Conservation (phyloP, 2,888 invertebrate species). For the Galeruca laticollis region DNA sequence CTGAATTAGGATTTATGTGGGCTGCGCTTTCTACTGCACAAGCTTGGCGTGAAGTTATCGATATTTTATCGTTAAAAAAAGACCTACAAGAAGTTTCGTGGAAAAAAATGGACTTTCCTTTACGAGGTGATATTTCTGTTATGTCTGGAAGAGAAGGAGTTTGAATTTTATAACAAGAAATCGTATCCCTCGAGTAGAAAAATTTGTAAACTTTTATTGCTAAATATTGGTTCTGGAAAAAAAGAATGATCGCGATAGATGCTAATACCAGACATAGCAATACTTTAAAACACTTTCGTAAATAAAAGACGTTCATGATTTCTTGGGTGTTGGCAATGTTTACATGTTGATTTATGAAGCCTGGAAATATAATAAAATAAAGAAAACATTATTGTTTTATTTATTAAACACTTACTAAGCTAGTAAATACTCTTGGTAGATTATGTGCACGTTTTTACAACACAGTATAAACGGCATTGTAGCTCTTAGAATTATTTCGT, state of each 20-base stretch:
- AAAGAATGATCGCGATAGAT: slow-evolving; percentile 19
- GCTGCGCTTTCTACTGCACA: slow-evolving; percentile 80
- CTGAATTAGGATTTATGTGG: slow-evolving; percentile 70
- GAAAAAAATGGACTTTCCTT: slow-evolving; percentile 73
- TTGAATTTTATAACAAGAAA: slow-evolving; percentile 57
- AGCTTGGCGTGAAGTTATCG: slow-evolving; percentile 72
- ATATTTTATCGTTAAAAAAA: slow-evolving; percentile 61
- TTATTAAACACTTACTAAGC: not conserved
- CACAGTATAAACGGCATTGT: too few relatives aligned
- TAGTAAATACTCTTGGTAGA: not conserved
- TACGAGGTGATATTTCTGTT: slow-evolving; percentile 53
- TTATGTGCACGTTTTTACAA: not conserved
- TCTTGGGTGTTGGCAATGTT: not conserved
- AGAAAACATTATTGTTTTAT: not conserved
- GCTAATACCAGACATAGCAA: slow-evolving; percentile 33
- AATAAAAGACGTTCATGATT: slow-evolving; percentile 41
- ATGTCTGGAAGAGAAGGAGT: slow-evolving; percentile 58
- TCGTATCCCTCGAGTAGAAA: slow-evolving; percentile 52
- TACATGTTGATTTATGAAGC: slow-evolving; percentile 3
- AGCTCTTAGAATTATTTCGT: too few relatives aligned
- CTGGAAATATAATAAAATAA: not conserved
- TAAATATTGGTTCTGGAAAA: slow-evolving; percentile 26
- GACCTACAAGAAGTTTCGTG: slow-evolving; percentile 75
- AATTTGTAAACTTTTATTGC: slow-evolving; percentile 44
- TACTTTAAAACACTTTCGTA: slow-evolving; percentile 38